Evolutionary conservation across 2,888 invertebrate genomes (phyloP).

Genomic region (Copidosoma aretas): DNA sequence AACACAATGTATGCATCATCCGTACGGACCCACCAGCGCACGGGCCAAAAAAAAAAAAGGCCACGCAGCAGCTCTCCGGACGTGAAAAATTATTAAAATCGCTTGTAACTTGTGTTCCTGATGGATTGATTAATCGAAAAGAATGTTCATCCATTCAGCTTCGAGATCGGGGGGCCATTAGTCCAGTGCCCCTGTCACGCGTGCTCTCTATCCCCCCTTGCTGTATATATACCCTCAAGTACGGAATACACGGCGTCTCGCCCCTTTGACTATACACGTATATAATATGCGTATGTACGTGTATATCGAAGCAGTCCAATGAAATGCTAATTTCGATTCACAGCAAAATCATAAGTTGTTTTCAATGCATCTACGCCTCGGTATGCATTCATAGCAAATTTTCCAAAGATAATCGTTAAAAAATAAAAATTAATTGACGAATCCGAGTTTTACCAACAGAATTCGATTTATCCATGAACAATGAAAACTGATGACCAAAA

Average conservation of each 20-base stretch:
- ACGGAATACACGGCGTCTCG: too few species aligned
- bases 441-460: too few species aligned
- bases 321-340: slow-evolving; percentile 5
- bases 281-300: too few species aligned
- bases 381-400: too few species aligned
- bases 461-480: too few species aligned
- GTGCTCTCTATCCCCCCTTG: slow-evolving; percentile 2
- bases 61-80: too few species aligned
- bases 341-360: too few species aligned
- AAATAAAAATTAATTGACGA: too few species aligned
- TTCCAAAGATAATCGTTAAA: too few species aligned
- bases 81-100: not conserved
- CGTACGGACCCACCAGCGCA: too few species aligned
- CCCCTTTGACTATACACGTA: not conserved
- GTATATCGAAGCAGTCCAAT: not conserved
- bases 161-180: slow-evolving; percentile 7
- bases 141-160: not conserved
- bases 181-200: slow-evolving; percentile 8
- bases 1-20: slow-evolving; percentile 7
- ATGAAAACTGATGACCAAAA: too few species aligned
- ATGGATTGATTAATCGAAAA: slow-evolving; percentile 17
- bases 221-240: not conserved
- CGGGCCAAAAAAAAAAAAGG: not conserved
- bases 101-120: not conserved
- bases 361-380: too few species aligned